Percentiles rank a stretch among this genome's conserved stretches.
Conservation (phyloP, 2,888 invertebrate genomes). For the Melinaea menophilus region DNA sequence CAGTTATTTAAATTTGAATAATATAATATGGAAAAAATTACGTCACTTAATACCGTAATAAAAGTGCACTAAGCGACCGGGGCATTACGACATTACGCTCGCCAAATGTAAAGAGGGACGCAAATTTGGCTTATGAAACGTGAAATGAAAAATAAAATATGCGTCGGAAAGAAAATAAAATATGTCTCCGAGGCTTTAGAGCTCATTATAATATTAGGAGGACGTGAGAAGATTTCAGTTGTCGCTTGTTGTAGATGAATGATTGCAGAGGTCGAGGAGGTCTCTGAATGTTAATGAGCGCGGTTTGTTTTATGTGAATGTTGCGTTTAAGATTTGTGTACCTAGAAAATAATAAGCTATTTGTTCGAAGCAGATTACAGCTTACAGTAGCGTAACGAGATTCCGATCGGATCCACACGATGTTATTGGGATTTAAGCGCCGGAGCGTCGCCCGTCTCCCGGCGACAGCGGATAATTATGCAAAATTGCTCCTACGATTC, state of each 20-base stretch:
- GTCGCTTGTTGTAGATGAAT: constrained; percentile 44
- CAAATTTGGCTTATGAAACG: constrained; percentile 75
- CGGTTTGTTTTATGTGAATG: too few species aligned
- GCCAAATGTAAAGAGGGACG: constrained; percentile 71
- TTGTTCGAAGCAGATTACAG: constrained; percentile 65
- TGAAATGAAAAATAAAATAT: constrained; percentile 76
- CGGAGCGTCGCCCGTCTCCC: constrained; percentile 58
- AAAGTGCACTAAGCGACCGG: constrained; percentile 78
- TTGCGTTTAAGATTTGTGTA: constrained; percentile 20
- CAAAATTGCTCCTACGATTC: constrained; percentile 75
- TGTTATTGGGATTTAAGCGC: constrained; percentile 74
- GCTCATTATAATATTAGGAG: constrained; percentile 73
- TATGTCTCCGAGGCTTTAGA: constrained; percentile 66
- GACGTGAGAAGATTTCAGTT: constrained; percentile 72
- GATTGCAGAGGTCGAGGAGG: constrained; percentile 20
- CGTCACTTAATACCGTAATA: constrained; percentile 80
- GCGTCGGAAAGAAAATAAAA: constrained; percentile 72
- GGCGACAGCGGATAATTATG: constrained; percentile 70
- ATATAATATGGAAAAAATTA: constrained; percentile 80
- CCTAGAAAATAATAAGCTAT: constrained; percentile 54
- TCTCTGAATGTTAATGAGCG: constrained; percentile 24
- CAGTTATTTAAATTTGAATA: constrained; percentile 81
- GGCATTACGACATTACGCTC: constrained; percentile 77
- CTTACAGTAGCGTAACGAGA: constrained; percentile 69
- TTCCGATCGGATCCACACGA: constrained; percentile 65